A percentile compares a stretch with the other conserved stretches of the same genome.
phyloP scores from a whole-genome alignment of 2,113 vertebrate species.

The Daboia siamensis region DNA sequence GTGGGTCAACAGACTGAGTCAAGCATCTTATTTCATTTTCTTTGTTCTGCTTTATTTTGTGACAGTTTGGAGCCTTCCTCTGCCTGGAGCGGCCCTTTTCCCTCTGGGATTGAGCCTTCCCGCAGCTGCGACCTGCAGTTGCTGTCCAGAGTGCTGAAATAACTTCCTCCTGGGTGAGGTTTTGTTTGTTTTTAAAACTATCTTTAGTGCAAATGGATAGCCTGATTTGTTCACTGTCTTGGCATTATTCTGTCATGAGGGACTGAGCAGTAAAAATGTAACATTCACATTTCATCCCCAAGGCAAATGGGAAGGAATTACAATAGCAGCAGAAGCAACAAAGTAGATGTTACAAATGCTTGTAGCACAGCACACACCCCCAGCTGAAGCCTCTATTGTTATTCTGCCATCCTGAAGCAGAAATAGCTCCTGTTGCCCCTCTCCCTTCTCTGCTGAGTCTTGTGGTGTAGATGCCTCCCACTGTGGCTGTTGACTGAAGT shows the following conservation, averaged over 20 bases:
- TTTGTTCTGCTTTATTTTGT: neutral
- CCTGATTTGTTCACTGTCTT: neutral
- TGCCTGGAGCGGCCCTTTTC: neutral
- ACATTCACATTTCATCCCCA: neutral
- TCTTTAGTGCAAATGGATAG: neutral
- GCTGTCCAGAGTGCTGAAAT: conserved; percentile 2
- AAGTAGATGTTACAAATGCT: neutral
- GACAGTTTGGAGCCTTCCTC: neutral
- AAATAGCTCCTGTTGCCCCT: neutral
- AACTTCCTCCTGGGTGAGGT: neutral
- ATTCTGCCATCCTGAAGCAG: neutral
- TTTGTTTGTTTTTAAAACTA: neutral
- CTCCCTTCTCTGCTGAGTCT: neutral
- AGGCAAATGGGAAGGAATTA: neutral
- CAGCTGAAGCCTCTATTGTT: neutral
- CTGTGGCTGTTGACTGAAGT: neutral
- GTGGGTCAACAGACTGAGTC: conserved; percentile 37
- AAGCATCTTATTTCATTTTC: neutral
- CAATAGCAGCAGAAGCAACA: neutral
- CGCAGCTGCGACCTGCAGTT: neutral
- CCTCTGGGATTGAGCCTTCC: rapidly evolving
- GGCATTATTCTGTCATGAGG: neutral
- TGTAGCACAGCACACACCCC: neutral
- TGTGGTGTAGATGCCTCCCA: neutral
- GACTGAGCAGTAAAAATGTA: neutral